Evolutionary conservation across 2,797 vertebrate genomes (phyloP).

Genomic region (Lepilemur septentrionalis): DNA sequence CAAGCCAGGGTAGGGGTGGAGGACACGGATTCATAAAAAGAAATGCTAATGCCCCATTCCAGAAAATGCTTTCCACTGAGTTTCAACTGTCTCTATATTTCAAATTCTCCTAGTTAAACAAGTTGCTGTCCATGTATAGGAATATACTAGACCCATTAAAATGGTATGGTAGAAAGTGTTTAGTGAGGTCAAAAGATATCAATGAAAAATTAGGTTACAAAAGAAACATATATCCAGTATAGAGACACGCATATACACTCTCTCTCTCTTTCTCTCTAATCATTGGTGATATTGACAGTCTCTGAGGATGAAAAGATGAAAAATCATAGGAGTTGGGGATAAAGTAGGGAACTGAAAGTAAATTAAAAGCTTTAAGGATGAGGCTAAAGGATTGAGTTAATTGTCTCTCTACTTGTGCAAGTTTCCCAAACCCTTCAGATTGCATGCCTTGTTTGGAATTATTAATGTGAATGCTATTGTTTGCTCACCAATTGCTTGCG

Average conservation of each 20-base stretch:
- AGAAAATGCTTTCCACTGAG: not conserved
- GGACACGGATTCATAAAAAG: not conserved
- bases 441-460: not conserved
- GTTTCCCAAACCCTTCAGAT: not conserved
- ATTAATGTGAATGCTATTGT: not conserved
- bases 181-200: not conserved
- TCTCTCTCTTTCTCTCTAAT: not conserved
- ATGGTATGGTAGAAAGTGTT: not conserved
- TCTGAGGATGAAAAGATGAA: not conserved
- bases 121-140: not conserved
- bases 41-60: not conserved
- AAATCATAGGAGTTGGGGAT: not conserved
- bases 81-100: conserved; percentile 4
- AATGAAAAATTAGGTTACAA: conserved; percentile 4
- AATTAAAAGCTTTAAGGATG: not conserved
- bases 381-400: not conserved
- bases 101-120: conserved; percentile 1
- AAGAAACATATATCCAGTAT: not conserved
- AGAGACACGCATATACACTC: not conserved
- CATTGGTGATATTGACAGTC: not conserved
- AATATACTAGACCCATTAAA: not conserved
- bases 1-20: not conserved
- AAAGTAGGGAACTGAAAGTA: not conserved
- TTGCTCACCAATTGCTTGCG: not conserved
- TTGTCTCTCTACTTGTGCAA: not conserved